A percentile compares a stretch with the other conserved stretches of the same genome.
Evolutionary conservation across 23 tunicate species (phyloP).

Genomic region (Halocynthia aurantium): DNA sequence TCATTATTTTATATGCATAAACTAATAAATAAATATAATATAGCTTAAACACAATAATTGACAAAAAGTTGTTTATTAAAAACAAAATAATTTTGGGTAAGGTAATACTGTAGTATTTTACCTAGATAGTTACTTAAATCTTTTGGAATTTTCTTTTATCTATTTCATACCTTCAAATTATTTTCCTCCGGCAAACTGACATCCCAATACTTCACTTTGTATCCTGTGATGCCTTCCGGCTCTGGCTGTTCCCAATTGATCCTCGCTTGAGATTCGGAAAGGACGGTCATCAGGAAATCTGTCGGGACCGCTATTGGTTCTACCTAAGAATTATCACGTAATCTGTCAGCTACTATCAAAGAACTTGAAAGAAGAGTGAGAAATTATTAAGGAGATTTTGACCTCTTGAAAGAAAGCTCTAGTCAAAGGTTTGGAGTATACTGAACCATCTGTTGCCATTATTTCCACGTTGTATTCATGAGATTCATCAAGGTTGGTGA

Average conservation of each 20-base stretch:
- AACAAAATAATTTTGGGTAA: too few relatives aligned
- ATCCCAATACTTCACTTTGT: conserved; percentile 23
- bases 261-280: conserved; percentile 13
- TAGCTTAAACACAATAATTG: too few relatives aligned
- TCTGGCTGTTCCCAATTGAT: conserved; percentile 11
- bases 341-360: background rate
- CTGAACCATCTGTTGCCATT: background rate
- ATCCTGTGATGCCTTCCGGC: conserved; percentile 17
- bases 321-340: background rate
- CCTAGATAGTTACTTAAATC: too few relatives aligned
- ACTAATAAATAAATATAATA: too few relatives aligned
- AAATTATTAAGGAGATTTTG: background rate
- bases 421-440: conserved; percentile 7
- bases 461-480: conserved; percentile 14
- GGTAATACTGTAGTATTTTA: too few relatives aligned
- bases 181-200: conserved; percentile 1
- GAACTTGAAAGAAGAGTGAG: background rate
- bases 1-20: too few relatives aligned
- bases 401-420: conserved; percentile 3
- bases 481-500: conserved; percentile 4
- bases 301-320: conserved; percentile 11
- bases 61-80: too few relatives aligned
- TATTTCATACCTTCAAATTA: background rate
- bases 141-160: background rate
- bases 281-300: background rate